Evolutionary conservation across 1,140 invertebrate genomes (phyloP).

Genomic region (Condylostylus longicornis): DNA sequence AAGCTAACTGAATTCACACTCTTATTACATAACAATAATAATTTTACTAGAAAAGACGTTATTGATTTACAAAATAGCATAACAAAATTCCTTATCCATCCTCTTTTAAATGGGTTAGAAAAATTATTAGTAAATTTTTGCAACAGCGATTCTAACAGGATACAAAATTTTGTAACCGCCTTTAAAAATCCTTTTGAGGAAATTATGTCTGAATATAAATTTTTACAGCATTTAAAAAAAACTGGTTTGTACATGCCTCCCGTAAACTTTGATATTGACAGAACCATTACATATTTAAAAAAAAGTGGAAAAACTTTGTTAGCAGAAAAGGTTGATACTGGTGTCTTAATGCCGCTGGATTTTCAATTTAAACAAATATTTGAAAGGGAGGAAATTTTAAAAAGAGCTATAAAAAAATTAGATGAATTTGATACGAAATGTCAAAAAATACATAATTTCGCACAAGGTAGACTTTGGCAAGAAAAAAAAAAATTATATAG

Average conservation of each 20-base stretch:
- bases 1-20: no score
- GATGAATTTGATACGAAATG: not conserved
- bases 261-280: constrained; percentile 8
- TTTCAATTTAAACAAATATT: constrained; percentile 10
- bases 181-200: constrained; percentile 7
- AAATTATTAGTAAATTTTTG: not conserved
- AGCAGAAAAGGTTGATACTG: constrained; percentile 5
- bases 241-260: constrained; percentile 3
- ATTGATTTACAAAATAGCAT: constrained; percentile 4
- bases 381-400: constrained; percentile 2
- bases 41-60: constrained; percentile 11
- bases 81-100: constrained; percentile 4
- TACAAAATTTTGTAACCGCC: not conserved
- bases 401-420: not conserved
- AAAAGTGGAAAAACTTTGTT: constrained; percentile 4
- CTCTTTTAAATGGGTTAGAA: not conserved
- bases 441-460: no score
- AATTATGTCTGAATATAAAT: constrained; percentile 7
- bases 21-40: constrained; percentile 11
- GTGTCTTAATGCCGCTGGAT: constrained; percentile 7
- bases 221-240: constrained; percentile 6
- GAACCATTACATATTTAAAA: constrained; percentile 3
- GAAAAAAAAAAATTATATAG: not conserved
- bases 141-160: constrained; percentile 1
- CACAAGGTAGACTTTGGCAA: constrained; percentile 1